Conservation (phyloP, 1,140 invertebrate genomes). For the Megalonaias nervosa region DNA sequence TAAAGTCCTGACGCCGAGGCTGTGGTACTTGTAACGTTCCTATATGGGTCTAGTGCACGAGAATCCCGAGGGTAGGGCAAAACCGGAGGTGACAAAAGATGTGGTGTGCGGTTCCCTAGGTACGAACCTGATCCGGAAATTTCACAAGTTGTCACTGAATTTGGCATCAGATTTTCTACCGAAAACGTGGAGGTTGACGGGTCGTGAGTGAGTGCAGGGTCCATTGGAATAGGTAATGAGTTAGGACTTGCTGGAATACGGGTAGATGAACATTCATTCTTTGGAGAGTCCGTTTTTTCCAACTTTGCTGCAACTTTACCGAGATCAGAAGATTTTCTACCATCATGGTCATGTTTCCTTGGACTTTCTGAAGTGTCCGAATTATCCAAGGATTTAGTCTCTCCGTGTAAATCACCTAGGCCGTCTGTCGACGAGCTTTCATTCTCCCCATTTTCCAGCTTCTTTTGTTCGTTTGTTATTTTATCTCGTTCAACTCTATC, state of each 20-base stretch:
- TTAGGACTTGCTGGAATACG: conserved; percentile 30
- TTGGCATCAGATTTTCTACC: conserved; percentile 65
- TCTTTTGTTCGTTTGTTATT: conserved; percentile 8
- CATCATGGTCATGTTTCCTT: conserved; percentile 21
- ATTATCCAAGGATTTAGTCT: conserved; percentile 26
- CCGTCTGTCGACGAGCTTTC: conserved; percentile 22
- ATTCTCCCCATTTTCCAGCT: conserved; percentile 9
- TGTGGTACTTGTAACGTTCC: conserved; percentile 43
- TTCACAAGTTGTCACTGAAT: conserved; percentile 45
- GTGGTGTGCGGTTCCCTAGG: conserved; percentile 41
- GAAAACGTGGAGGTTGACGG: conserved; percentile 58
- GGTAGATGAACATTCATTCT: conserved; percentile 10
- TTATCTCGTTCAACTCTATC: conserved; percentile 25
- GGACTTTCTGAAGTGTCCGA: conserved; percentile 36
- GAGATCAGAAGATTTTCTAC: conserved; percentile 5
- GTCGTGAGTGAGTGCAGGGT: conserved; percentile 45
- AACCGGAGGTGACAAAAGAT: conserved; percentile 53
- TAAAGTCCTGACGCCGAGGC: conserved; percentile 33
- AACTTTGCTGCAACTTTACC: conserved; percentile 1
- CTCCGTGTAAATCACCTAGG: conserved; percentile 29
- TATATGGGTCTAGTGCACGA: conserved; percentile 55
- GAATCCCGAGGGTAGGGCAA: conserved; percentile 52
- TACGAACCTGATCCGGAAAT: conserved; percentile 48
- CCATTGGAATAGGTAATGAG: conserved; percentile 56
- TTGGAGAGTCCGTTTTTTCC: conserved; percentile 8